phyloP scores from a whole-genome alignment of 2,888 invertebrate genomes.

The Phengaris alcon region DNA sequence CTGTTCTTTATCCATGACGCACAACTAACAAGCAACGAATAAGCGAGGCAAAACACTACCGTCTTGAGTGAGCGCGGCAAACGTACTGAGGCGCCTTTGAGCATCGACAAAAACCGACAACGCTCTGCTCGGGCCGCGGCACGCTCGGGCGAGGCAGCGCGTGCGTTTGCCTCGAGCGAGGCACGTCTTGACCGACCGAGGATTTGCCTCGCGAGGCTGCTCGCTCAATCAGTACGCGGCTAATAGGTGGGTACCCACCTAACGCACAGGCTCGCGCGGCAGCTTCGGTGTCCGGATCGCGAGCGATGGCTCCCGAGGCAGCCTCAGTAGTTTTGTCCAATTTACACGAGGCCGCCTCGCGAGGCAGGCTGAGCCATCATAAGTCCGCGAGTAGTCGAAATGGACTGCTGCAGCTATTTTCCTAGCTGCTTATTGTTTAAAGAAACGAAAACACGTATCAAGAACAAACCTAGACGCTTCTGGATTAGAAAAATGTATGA shows the following conservation, averaged over 20 bases:
- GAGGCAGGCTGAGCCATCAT: slow-evolving; percentile 23
- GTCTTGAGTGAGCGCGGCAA: background rate
- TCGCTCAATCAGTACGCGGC: background rate
- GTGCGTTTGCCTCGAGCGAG: background rate
- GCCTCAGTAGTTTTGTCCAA: too few relatives aligned
- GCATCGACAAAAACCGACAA: slow-evolving; percentile 5
- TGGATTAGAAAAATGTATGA: slow-evolving; percentile 39
- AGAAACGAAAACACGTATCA: slow-evolving; percentile 39
- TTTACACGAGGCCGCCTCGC: background rate
- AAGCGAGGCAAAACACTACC: too few relatives aligned
- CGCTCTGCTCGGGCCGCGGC: background rate
- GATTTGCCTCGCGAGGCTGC: background rate
- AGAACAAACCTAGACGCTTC: slow-evolving; percentile 39
- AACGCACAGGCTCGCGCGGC: too few relatives aligned
- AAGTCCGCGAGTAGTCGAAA: too few relatives aligned
- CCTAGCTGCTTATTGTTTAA: slow-evolving; percentile 33
- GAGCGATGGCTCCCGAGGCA: too few relatives aligned
- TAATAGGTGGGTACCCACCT: too few relatives aligned
- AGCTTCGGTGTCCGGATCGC: too few relatives aligned
- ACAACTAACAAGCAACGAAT: too few relatives aligned
- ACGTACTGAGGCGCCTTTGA: slow-evolving; percentile 11
- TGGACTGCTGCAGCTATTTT: background rate
- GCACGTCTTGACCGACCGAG: background rate
- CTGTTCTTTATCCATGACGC: too few relatives aligned
- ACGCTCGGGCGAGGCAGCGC: background rate